These are phyloP conservation scores for Lonchura striata DNA, from an alignment of 2,113 vertebrate species.

Conservation along the genomic window DNA sequence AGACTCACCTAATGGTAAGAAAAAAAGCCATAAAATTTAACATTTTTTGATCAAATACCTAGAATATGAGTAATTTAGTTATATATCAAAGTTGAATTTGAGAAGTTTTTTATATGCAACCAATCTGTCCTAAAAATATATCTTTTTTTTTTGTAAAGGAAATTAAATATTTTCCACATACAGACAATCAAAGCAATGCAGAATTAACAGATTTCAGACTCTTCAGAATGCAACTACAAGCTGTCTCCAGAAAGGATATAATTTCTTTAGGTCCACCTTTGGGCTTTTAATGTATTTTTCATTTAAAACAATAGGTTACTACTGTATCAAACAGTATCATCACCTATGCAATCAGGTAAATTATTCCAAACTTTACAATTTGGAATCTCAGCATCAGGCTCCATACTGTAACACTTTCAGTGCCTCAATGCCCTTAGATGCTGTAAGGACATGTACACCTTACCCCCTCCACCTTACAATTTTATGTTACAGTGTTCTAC, in stretches of 20 bases:
- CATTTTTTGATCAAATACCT: neutral
- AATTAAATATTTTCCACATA: neutral
- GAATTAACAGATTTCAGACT: neutral
- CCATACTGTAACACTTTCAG: neutral
- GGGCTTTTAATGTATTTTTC: neutral
- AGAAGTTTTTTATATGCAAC: neutral
- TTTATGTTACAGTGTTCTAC: neutral
- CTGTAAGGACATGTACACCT: neutral
- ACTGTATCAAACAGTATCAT: neutral
- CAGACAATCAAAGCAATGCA: neutral
- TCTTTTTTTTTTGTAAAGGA: neutral
- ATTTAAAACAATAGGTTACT: neutral
- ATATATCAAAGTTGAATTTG: neutral
- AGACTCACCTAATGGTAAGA: slow-evolving; percentile 79
- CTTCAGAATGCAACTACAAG: neutral
- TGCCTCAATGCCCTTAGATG: neutral
- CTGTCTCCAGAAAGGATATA: neutral
- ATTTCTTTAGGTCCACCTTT: neutral
- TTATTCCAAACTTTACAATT: neutral
- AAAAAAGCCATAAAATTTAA: neutral
- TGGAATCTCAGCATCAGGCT: neutral
- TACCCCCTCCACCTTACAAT: neutral
- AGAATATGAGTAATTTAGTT: neutral
- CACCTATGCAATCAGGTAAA: neutral
- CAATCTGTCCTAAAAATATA: neutral